Evolutionary conservation across 2,888 invertebrate genomes (phyloP).

Genomic region (Stegophylla sp.): DNA sequence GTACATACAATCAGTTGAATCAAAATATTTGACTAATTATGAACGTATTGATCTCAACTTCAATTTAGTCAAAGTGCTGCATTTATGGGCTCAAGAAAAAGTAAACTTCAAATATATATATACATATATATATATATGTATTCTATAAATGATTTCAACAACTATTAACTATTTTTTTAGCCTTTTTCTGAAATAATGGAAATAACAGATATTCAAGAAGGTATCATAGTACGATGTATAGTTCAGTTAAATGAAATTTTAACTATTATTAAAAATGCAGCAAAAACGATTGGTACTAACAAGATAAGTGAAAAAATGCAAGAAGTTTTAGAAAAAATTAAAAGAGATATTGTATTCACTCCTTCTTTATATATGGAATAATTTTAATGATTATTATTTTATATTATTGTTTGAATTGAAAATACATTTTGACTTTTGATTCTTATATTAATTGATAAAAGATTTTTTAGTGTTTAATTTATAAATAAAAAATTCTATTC

Average conservation of each 20-base stretch:
- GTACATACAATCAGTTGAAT: conserved; percentile 51
- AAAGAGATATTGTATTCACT: conserved; percentile 97
- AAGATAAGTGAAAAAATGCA: conserved; percentile 92
- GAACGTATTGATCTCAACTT: conserved; percentile 80
- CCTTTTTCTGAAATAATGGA: conserved; percentile 91
- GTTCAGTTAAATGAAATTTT: conserved; percentile 94
- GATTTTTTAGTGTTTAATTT: not conserved
- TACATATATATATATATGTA: not conserved
- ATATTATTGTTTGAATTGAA: no score
- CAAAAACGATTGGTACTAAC: conserved; percentile 91
- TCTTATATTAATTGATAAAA: not conserved
- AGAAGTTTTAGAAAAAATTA: conserved; percentile 88
- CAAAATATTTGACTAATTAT: conserved; percentile 61
- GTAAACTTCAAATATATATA: conserved; percentile 66
- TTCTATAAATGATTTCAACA: not conserved
- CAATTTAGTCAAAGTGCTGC: conserved; percentile 90
- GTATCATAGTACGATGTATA: conserved; percentile 95
- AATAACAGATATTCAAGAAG: conserved; percentile 91
- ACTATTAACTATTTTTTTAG: conserved; percentile 27
- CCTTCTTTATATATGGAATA: conserved; percentile 83
- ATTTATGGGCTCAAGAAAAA: conserved; percentile 93
- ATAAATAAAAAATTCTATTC: not conserved
- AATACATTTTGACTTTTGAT: not conserved
- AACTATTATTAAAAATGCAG: conserved; percentile 89
- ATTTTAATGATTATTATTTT: conserved; percentile 4